phyloP scores from a whole-genome alignment of 1,140 invertebrate species.

The Heterodera schachtii region DNA sequence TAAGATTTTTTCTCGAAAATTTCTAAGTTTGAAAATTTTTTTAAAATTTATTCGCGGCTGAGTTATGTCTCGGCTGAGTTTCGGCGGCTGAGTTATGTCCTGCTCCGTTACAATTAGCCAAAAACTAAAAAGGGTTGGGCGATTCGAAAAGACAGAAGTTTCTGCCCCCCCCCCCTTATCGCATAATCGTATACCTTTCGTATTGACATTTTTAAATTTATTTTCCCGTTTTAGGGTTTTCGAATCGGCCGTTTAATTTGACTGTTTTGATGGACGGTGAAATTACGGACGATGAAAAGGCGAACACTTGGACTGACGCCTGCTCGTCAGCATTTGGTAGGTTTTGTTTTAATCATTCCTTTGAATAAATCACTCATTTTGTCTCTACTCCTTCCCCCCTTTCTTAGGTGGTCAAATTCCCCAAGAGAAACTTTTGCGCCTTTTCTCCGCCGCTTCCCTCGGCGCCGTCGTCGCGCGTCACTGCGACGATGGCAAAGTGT shows the following conservation, averaged over 20 bases:
- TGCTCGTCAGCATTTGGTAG: not conserved
- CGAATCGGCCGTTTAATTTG: not conserved
- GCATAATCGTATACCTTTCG: too few relatives aligned
- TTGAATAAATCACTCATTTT: not conserved
- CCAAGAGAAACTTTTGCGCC: not conserved
- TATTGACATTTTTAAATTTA: too few relatives aligned
- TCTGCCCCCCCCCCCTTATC: too few relatives aligned
- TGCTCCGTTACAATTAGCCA: too few relatives aligned
- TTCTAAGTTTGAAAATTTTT: too few relatives aligned
- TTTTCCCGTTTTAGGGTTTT: not conserved
- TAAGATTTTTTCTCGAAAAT: too few relatives aligned
- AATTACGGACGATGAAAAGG: constrained; percentile 11
- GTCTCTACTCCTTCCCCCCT: not conserved
- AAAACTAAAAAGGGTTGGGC: too few relatives aligned
- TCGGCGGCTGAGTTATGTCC: too few relatives aligned
- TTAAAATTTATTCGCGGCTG: too few relatives aligned
- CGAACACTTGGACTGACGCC: not conserved
- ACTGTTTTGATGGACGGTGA: constrained; percentile 5
- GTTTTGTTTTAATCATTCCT: too few relatives aligned
- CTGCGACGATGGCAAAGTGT: not conserved
- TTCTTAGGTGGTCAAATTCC: not conserved
- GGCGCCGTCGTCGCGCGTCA: constrained; percentile 18
- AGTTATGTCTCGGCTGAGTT: too few relatives aligned
- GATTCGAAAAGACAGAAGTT: too few relatives aligned
- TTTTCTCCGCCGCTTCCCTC: not conserved